A percentile compares a stretch with the other conserved stretches of the same genome.
These are phyloP conservation scores for Moxostoma hubbsi DNA, from an alignment of 2,797 vertebrate species.

Conservation along the genomic window DNA sequence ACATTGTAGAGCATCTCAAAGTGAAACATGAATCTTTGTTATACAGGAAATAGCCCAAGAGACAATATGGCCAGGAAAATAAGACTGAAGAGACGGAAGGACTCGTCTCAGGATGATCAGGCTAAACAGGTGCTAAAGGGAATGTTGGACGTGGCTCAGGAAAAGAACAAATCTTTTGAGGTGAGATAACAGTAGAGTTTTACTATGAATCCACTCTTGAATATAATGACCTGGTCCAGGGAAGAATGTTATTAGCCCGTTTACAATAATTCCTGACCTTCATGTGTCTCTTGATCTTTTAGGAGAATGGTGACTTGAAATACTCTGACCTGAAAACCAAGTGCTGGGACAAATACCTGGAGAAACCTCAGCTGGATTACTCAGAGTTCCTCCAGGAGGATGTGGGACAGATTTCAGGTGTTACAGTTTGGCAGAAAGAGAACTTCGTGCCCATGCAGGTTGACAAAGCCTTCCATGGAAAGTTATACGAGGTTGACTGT, in stretches of 20 bases:
- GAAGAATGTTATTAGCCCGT: neutral
- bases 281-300: neutral
- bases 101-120: conserved; percentile 92
- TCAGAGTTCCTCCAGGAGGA: conserved; percentile 95
- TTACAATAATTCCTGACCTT: neutral
- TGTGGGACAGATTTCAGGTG: conserved; percentile 87
- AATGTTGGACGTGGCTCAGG: conserved; percentile 94
- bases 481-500: conserved; percentile 97
- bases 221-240: neutral
- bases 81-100: conserved; percentile 90
- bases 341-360: conserved; percentile 94
- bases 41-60: conserved; percentile 82
- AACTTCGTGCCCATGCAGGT: conserved; percentile 90
- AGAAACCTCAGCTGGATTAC: conserved; percentile 94
- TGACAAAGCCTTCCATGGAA: conserved; percentile 91
- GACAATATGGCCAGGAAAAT: conserved; percentile 94
- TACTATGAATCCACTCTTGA: neutral
- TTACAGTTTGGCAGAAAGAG: conserved; percentile 94
- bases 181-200: conserved; percentile 66
- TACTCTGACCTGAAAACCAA: conserved; percentile 83
- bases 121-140: conserved; percentile 98
- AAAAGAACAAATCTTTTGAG: conserved; percentile 93
- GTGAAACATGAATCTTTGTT: neutral
- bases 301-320: conserved; percentile 87
- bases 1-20: neutral